These are phyloP conservation scores for Clarias macrocephalus DNA, from an alignment of 2,113 vertebrate species.

Conservation along the genomic window DNA sequence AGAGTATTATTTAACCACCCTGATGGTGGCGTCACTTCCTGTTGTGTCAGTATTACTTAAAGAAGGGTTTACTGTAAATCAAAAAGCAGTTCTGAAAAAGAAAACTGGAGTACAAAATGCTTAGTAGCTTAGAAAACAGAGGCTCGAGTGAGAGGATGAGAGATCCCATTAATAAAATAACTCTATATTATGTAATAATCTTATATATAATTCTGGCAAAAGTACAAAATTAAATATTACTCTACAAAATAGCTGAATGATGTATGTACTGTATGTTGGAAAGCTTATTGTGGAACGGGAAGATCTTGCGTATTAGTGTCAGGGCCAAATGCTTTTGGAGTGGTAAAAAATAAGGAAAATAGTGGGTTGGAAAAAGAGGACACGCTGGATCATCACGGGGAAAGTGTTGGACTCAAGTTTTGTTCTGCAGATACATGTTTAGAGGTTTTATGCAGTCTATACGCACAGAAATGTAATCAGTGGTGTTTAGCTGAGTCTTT, in stretches of 20 bases:
- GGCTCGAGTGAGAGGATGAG: constrained; percentile 46
- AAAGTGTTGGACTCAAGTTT: constrained; percentile 7
- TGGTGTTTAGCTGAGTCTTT: constrained; percentile 42
- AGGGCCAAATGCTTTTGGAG: constrained; percentile 47
- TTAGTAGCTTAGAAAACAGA: constrained; percentile 43
- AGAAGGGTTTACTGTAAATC: background rate
- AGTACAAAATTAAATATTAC: constrained; percentile 58
- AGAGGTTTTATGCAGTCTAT: constrained; percentile 23
- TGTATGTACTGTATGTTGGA: constrained; percentile 53
- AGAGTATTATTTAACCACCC: background rate
- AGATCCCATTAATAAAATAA: constrained; percentile 58
- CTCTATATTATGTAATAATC: constrained; percentile 52
- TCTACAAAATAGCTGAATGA: constrained; percentile 59
- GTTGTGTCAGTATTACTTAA: background rate
- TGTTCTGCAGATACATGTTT: constrained; percentile 24
- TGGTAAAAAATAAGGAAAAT: constrained; percentile 51
- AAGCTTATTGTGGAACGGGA: constrained; percentile 65
- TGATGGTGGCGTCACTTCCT: background rate
- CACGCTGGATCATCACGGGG: background rate
- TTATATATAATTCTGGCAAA: constrained; percentile 59
- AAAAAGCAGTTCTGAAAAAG: constrained; percentile 3
- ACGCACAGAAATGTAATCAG: constrained; percentile 24
- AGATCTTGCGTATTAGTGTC: constrained; percentile 57
- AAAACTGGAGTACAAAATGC: constrained; percentile 18
- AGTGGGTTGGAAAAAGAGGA: constrained; percentile 67